Evolutionary conservation across 1,140 invertebrate genomes (phyloP), one percentile per base, ranked within the genome.

Genomic region (Drosophila hydei): DNA sequence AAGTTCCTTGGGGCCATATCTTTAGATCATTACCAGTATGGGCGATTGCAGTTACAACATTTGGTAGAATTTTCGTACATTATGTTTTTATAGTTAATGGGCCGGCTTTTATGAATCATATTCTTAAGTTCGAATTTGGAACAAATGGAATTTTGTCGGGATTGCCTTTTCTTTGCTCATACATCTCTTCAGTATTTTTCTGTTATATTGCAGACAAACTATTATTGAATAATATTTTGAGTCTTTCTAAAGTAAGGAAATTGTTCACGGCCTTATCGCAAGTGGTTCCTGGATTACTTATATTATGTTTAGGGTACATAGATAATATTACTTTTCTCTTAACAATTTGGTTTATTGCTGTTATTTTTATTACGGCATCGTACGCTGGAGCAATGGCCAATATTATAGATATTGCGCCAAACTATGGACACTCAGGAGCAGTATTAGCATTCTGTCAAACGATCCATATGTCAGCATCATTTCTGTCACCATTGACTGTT

Each of bases 361-460:
- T 96, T n/a, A 94, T 94, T 51, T 91, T 95, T 19, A 95, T 96
- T 72, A 95, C 95, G 42, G 94, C 95, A 33, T 93, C 94, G 1
- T 96, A 96, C 84, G 95, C 95, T 5, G 95, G 95, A 54, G 95
- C 95, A n/a, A 96, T 96, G 95, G 95, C 95, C 0, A 95, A 94
- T 77, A 94, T 95, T 72, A 95, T 96, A 14, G 95, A 96, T 76
- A 94, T 96, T 55, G 94, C 94, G 6, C 95, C 95, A 38, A 96
- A 95, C 92, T 94, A 95, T 77, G 95, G 95, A 61, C 80, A 84
- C 50, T 84, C 83, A 23, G 95, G 94, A 36, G 95, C 95, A 27
- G 94, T 95, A 64, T 88, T 96, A 71, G 95, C 95, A 8, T 96
- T 95, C 90, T 94, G 94, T 73, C 95, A 96, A 92, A 96, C 95